Evolutionary conservation across 53 echinoderm and acorn worm genomes (phyloP), one percentile per base, ranked within the genome.

Genomic region (Holothuria leucospilota): DNA sequence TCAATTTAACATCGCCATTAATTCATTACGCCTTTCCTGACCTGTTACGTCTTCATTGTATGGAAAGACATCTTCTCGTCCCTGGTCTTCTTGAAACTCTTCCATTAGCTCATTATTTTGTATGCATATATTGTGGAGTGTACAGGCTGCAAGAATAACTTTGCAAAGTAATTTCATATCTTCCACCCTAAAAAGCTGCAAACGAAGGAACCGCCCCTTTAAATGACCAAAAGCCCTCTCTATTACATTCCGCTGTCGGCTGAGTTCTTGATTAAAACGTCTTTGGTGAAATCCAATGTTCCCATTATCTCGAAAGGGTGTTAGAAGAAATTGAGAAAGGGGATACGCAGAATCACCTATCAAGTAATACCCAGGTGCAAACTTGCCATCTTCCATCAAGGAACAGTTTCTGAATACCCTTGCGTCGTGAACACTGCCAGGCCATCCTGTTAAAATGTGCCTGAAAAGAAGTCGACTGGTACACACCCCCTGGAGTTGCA

Each of bases 401-500:
- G 40, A 71, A 34, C 71, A 39, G 38, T 71, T 71, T 34, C 71
- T 71, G 71, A 71, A 71, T 8, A 71, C 71, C 40, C 71, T 28
- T 29, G 71, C 30, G 41, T 71, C 71, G 18, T 71, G 71, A 12
- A 71, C 71, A 71, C 71, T 71, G 20, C 71, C 71, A 18, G 71
- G 71, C 71, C 38, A 71, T 39, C 71, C 71, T 39, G 71, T 30
- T 41, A 40, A 38, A 38, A 71, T n/a, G 1, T 71, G 71, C 29
- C 8, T 39, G 12, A 71, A 52, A 13, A 52, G 52, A 11, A 52
- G 52, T 52, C 29, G 5, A 40, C 46, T 71, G 29, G 71, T 71
- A 71, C 71, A 71, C 38, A 71, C 38, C 9, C 71, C 71, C 18
- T 71, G 71, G 16, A 71, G 39, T 21, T 71, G 71, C 71, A 34